Evolutionary conservation across 53 echinoderm and acorn worm species (phyloP).

Genomic region (Echinometra lucunter): DNA sequence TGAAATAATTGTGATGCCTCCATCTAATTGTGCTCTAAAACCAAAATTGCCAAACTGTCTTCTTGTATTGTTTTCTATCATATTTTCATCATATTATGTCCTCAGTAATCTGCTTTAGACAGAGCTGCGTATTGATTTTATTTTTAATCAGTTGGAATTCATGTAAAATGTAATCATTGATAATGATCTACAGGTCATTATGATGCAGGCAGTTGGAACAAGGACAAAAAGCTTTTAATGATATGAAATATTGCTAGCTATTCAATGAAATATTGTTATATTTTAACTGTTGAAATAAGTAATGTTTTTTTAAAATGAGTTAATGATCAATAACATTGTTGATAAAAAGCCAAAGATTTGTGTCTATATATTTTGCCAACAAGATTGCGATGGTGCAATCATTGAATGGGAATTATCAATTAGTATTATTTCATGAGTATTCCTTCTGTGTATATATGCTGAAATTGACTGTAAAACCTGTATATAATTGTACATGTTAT

Average conservation of each 20-base stretch:
- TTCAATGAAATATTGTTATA: not conserved
- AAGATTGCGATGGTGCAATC: slow-evolving; percentile 43
- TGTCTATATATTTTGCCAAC: slow-evolving; percentile 21
- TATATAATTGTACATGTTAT: not conserved
- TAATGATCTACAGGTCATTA: not conserved
- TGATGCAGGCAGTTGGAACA: not conserved
- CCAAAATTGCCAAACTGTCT: not conserved
- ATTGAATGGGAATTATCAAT: not conserved
- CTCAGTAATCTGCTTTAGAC: too few relatives aligned
- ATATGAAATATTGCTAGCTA: slow-evolving; percentile 1
- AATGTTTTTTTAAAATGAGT: not conserved
- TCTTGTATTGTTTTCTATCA: too few relatives aligned
- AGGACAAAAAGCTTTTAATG: not conserved
- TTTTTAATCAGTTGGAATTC: not conserved
- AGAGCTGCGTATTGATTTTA: too few relatives aligned
- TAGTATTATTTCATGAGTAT: not conserved
- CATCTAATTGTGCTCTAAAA: not conserved
- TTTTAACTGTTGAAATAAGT: not conserved
- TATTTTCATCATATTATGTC: too few relatives aligned
- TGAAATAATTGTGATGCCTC: too few relatives aligned
- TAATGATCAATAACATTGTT: not conserved
- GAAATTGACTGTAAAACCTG: not conserved
- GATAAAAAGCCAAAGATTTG: slow-evolving; percentile 25
- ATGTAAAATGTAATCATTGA: not conserved
- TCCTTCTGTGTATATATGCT: not conserved